Percentiles rank a stretch among this genome's conserved stretches.
Evolutionary conservation across 1,140 invertebrate species (phyloP).

Genomic region (Drosophila repletoides): DNA sequence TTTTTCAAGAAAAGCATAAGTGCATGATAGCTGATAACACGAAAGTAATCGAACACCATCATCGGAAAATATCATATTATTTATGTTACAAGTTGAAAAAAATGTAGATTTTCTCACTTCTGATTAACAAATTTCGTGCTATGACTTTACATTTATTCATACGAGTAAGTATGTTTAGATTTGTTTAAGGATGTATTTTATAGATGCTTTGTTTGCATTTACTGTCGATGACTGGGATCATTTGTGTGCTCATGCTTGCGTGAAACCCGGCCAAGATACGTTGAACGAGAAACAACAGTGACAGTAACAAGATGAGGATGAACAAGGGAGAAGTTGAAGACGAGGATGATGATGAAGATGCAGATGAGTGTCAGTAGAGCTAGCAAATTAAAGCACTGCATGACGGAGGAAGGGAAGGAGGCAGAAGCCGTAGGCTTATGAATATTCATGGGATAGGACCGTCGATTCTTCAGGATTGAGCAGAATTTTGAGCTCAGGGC

Average conservation of each 20-base stretch:
- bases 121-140: conserved; percentile 1
- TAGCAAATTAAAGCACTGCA: conserved; percentile 4
- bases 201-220: conserved; percentile 43
- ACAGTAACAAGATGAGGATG: conserved; percentile 1
- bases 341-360: not conserved
- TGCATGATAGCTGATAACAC: no score
- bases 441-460: conserved; percentile 30
- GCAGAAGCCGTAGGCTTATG: conserved; percentile 3
- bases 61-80: no score
- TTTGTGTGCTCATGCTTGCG: conserved; percentile 46
- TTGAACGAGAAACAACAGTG: not conserved
- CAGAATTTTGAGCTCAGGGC: not conserved
- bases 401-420: not conserved
- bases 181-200: conserved; percentile 32
- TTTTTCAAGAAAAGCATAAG: no score
- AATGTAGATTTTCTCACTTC: no score
- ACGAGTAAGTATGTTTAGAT: not conserved
- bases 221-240: conserved; percentile 40
- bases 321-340: not conserved
- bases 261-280: conserved; percentile 36
- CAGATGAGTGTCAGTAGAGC: not conserved
- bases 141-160: conserved; percentile 1
- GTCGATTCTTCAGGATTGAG: no score
- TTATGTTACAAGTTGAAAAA: no score
- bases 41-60: no score